A percentile compares a stretch with the other conserved stretches of the same genome.
phyloP scores from a whole-genome alignment of 92 coral and sea anemone genomes.

The Porites lobata region DNA sequence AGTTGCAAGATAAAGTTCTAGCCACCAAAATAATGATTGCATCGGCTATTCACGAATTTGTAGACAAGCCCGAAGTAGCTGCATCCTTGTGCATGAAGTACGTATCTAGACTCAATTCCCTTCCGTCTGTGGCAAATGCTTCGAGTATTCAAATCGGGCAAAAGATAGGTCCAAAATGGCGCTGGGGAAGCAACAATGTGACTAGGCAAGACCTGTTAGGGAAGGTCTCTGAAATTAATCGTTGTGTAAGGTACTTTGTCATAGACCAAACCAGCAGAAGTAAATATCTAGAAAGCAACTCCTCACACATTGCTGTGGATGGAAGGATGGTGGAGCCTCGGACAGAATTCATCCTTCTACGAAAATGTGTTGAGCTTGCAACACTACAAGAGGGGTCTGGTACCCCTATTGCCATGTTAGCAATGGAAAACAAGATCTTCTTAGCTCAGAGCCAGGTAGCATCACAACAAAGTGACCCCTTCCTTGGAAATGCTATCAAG shows the following conservation, averaged over 20 bases:
- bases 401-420: conserved; percentile 81
- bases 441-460: conserved; percentile 68
- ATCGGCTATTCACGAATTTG: conserved; percentile 96
- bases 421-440: conserved; percentile 74
- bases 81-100: conserved; percentile 89
- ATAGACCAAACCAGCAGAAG: conserved; percentile 53
- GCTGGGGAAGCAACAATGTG: conserved; percentile 73
- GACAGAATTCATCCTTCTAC: conserved; percentile 76
- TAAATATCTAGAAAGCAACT: conserved; percentile 62
- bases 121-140: conserved; percentile 83
- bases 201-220: conserved; percentile 79
- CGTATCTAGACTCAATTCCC: conserved; percentile 80
- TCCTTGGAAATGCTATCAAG: conserved; percentile 70
- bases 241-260: conserved; percentile 90
- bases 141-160: conserved; percentile 67
- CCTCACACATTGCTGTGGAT: conserved; percentile 71
- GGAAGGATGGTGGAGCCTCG: conserved; percentile 70
- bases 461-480: conserved; percentile 48
- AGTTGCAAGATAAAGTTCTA: conserved; percentile 85
- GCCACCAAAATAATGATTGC: conserved; percentile 98
- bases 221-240: conserved; percentile 89
- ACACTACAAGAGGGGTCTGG: conserved; percentile 58
- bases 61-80: conserved; percentile 90
- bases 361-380: conserved; percentile 59
- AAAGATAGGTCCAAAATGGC: conserved; percentile 80